phyloP scores from a whole-genome alignment of 1,140 invertebrate genomes.

The Paraescarpia echinospica region DNA sequence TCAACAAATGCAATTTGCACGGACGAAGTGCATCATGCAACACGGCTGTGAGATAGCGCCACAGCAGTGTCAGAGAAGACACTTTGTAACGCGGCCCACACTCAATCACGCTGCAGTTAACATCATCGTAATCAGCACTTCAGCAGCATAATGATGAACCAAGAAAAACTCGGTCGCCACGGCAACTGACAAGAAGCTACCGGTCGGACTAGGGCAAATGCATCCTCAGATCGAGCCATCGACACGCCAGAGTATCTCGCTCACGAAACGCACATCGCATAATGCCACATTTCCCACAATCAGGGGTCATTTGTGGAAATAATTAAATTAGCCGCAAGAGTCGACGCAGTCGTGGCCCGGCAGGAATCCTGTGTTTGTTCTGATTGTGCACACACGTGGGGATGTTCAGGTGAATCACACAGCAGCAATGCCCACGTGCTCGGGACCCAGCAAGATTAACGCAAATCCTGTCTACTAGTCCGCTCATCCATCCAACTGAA shows the following conservation, averaged over 20 bases:
- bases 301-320: not conserved
- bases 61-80: not conserved
- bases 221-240: not conserved
- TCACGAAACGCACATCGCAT: not conserved
- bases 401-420: not conserved
- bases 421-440: not conserved
- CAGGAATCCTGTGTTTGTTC: not conserved
- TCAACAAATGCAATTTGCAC: not conserved
- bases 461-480: not conserved
- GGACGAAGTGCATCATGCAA: not conserved
- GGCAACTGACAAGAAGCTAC: not conserved
- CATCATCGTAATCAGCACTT: not conserved
- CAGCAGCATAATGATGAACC: not conserved
- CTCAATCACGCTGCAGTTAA: not conserved
- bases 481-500: not conserved
- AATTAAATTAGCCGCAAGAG: not conserved
- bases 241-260: too few species aligned
- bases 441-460: not conserved
- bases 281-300: not conserved
- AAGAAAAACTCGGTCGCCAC: not conserved
- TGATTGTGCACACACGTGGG: not conserved
- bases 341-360: not conserved
- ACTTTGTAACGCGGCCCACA: not conserved
- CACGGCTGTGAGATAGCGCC: not conserved
- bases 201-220: not conserved